These are phyloP conservation scores for Piaya cayana DNA, from an alignment of 2,113 vertebrate genomes.

Conservation along the genomic window DNA sequence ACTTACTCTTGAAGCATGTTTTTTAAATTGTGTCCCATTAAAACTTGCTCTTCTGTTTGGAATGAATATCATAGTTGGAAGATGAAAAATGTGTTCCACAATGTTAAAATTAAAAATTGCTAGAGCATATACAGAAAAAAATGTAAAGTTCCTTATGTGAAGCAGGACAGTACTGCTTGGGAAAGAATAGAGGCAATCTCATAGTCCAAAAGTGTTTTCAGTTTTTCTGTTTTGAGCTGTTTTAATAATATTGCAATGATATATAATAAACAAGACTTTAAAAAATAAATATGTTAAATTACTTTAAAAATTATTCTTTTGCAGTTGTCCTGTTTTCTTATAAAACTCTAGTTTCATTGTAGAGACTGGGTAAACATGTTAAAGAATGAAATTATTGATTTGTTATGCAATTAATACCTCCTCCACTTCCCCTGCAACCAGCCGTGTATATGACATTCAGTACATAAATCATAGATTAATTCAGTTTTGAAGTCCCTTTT, in stretches of 20 bases:
- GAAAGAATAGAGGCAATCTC: background rate
- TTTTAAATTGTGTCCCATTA: background rate
- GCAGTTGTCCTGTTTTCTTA: background rate
- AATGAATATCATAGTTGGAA: background rate
- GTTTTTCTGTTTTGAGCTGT: background rate
- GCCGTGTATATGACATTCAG: background rate
- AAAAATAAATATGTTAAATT: background rate
- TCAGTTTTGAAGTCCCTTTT: conserved; percentile 52
- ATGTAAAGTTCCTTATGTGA: background rate
- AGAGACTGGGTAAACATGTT: background rate
- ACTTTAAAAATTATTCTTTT: background rate
- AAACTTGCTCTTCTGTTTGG: background rate
- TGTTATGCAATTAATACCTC: conserved; percentile 38
- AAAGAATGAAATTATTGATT: conserved; percentile 48
- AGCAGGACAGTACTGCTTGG: background rate
- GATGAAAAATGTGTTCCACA: background rate
- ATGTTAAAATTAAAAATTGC: background rate
- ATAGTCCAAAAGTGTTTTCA: background rate
- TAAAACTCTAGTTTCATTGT: background rate
- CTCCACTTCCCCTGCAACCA: conserved; percentile 39
- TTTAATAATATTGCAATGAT: background rate
- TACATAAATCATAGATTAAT: conserved; percentile 60
- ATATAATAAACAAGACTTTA: background rate
- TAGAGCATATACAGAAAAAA: background rate
- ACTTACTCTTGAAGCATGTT: background rate